These are phyloP conservation scores for Ditylenchus dipsaci DNA, from an alignment of 1,140 invertebrate species.

Conservation along the genomic window DNA sequence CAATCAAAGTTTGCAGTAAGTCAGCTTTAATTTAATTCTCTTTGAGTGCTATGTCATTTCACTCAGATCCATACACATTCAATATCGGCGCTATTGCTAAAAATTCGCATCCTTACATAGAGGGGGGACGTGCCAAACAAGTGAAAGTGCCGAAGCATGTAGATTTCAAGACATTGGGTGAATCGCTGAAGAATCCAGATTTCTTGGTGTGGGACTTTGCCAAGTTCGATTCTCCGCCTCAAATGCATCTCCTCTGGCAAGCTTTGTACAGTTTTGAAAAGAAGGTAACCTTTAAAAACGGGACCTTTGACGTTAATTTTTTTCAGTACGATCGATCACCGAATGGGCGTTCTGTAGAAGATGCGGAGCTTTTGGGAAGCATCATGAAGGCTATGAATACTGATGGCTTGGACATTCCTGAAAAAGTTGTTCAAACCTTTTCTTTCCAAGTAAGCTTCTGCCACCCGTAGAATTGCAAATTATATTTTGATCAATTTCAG, in stretches of 20 bases:
- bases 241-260: slow-evolving; percentile 81
- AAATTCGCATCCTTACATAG: not conserved
- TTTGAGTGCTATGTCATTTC: too few relatives aligned
- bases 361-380: slow-evolving; percentile 69
- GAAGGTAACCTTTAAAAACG: too few relatives aligned
- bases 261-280: slow-evolving; percentile 72
- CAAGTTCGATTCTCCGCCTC: slow-evolving; percentile 83
- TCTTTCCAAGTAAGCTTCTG: slow-evolving; percentile 26
- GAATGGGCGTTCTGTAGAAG: slow-evolving; percentile 64
- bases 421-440: slow-evolving; percentile 22
- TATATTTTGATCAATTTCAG: too few relatives aligned
- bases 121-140: slow-evolving; percentile 80
- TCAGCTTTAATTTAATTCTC: not conserved
- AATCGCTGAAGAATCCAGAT: slow-evolving; percentile 75
- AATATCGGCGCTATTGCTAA: not conserved
- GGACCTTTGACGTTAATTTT: too few relatives aligned
- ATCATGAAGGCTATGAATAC: slow-evolving; percentile 58
- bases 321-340: slow-evolving; percentile 25
- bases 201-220: slow-evolving; percentile 85
- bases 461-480: too few relatives aligned
- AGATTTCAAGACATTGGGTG: slow-evolving; percentile 66
- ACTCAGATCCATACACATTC: not conserved
- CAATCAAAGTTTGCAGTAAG: slow-evolving; percentile 66
- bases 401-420: slow-evolving; percentile 58
- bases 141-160: slow-evolving; percentile 90